A percentile compares a stretch with the other conserved stretches of the same genome.
These are phyloP conservation scores for Herpetotheres cachinnans DNA, from an alignment of 2,113 vertebrate species.

Conservation along the genomic window DNA sequence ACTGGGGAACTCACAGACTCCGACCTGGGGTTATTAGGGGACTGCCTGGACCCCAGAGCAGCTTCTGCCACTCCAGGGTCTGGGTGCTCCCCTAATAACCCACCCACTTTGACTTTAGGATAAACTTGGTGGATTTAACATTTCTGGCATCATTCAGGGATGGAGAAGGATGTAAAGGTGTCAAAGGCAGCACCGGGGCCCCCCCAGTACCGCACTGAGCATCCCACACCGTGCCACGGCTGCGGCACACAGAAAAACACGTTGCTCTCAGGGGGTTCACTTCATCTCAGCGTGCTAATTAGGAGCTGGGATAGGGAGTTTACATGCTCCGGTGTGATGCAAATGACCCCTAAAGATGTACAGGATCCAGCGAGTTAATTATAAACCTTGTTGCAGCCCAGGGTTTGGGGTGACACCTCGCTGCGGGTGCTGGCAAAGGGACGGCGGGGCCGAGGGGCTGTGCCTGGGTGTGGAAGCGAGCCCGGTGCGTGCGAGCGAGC, in stretches of 20 bases:
- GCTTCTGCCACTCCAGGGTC: rapidly evolving
- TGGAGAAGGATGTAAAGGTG: background rate
- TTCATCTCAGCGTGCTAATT: background rate
- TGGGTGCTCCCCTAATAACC: background rate
- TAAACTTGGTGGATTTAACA: background rate
- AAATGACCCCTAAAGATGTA: background rate
- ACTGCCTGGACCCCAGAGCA: rapidly evolving
- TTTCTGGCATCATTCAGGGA: background rate
- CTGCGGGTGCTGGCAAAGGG: background rate
- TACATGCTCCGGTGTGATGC: background rate
- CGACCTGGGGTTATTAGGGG: background rate
- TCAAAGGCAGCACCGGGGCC: rapidly evolving
- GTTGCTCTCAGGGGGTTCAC: rapidly evolving
- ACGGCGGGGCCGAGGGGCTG: background rate
- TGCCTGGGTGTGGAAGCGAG: background rate
- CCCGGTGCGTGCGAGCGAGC: background rate
- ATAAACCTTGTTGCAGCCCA: background rate
- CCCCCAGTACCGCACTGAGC: rapidly evolving
- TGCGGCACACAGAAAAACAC: background rate
- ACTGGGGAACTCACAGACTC: background rate
- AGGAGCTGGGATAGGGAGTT: background rate
- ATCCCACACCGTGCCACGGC: rapidly evolving
- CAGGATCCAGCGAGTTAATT: background rate
- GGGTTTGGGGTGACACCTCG: background rate
- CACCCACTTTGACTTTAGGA: background rate